Conservation (phyloP, 2,888 invertebrate genomes). For the Archips crataeganus region DNA sequence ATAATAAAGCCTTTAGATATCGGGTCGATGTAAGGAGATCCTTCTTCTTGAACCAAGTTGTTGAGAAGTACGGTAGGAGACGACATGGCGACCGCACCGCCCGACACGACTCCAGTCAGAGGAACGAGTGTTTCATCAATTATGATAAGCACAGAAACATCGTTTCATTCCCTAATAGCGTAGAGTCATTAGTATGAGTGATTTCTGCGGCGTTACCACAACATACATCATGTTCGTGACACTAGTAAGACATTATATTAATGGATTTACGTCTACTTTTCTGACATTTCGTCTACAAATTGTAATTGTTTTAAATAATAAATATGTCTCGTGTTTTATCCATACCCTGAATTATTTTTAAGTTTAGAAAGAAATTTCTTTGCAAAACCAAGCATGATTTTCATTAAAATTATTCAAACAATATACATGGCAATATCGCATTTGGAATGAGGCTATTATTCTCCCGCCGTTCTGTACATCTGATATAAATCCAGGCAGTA, state of each 20-base stretch:
- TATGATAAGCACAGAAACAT: conserved; percentile 25
- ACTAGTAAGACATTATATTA: conserved; percentile 49
- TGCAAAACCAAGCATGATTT: conserved; percentile 51
- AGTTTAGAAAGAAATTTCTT: neutral
- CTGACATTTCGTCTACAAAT: conserved; percentile 11
- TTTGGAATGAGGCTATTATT: conserved; percentile 54
- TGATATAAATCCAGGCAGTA: conserved; percentile 39
- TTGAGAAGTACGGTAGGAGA: conserved; percentile 58
- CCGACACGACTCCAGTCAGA: neutral
- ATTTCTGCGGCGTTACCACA: conserved; percentile 30
- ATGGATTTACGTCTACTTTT: conserved; percentile 47
- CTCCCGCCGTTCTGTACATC: conserved; percentile 46
- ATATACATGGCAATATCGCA: conserved; percentile 52
- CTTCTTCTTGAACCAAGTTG: conserved; percentile 54
- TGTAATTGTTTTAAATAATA: conserved; percentile 10
- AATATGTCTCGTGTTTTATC: neutral
- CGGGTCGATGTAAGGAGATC: conserved; percentile 54
- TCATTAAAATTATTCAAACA: conserved; percentile 48
- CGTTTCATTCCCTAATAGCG: conserved; percentile 36
- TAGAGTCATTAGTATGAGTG: conserved; percentile 39
- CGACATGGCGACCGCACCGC: conserved; percentile 46
- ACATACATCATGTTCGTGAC: conserved; percentile 40
- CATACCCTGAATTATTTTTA: neutral
- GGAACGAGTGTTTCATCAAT: conserved; percentile 31
- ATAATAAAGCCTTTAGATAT: conserved; percentile 59